Base-by-base conservation (phyloP, 1,140 invertebrate genomes). In the Penaeus vannamei region DNA sequence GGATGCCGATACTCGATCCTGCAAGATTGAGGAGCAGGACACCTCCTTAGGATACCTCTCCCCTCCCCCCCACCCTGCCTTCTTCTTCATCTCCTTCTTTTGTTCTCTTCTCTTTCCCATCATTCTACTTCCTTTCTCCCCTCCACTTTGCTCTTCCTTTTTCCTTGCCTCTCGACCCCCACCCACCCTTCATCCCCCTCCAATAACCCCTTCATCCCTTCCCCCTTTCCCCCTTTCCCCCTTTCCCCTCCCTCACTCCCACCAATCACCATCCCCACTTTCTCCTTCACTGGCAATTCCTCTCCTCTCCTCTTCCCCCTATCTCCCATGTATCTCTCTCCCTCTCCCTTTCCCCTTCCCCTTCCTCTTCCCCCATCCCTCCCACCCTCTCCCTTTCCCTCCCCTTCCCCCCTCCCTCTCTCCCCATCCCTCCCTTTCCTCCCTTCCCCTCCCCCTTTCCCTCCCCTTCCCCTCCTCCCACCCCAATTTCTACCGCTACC, bases 281-380 rank as follows among this genome's bases (percentile, higher is more conserved):
- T n/a, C 77, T 36, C 77, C 59, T 53, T 4, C 36, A 22, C 72
- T 76, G 1, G 14, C 26, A 8, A 53, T 36, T 80, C 77, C 59
- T 26, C 46, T 53, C 59, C 77, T 46, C 77, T 80, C 77, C 59
- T 36, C 59, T 26, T 80, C 32, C 59, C 77, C 59, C 77, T 80
- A 23, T 80, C 77, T 80, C 36, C 1, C 26, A 5, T 29, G 14
- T 10, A n/a, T 4, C 20, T 46, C 77, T 53, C 77, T 53, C 36
- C 59, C 77, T 53, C 77, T 46, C 77, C 46, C 36, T 36, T 36
- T 42, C 29, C 59, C 29, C 59, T 23, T 42, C 77, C 53, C n/a
- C 36, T 14, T 12, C 19, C 23, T 42, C 36, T 20, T 29, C 59
- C 5, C 5, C 42, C 22, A 23, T 82, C 53, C 26, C 14, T 5